These are phyloP conservation scores for Formicarius rufipectus DNA, from an alignment of 2,113 vertebrate species.

Conservation along the genomic window DNA sequence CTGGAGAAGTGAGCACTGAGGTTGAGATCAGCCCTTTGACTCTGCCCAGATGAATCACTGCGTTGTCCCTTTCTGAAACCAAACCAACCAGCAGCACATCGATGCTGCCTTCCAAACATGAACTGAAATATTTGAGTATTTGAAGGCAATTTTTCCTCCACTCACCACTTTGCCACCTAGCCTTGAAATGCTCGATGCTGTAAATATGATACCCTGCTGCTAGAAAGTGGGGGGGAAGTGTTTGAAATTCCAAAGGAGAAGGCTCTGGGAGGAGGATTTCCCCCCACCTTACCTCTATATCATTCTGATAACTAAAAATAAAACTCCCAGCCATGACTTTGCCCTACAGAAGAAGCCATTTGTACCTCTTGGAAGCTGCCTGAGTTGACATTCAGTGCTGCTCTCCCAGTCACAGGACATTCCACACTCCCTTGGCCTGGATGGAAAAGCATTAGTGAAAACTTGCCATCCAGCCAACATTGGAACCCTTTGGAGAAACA, in stretches of 20 bases:
- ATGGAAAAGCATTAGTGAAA: not conserved
- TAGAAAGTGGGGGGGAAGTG: not conserved
- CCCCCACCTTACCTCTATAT: not conserved
- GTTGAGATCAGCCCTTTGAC: conserved; percentile 32
- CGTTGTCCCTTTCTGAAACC: conserved; percentile 17
- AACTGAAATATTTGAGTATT: conserved; percentile 34
- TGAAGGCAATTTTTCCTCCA: conserved; percentile 34
- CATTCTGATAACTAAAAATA: not conserved
- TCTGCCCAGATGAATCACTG: not conserved
- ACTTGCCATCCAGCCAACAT: accelerated
- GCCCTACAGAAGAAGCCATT: not conserved
- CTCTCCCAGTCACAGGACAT: not conserved
- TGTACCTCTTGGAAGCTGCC: not conserved
- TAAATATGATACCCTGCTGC: not conserved
- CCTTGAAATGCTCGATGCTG: conserved; percentile 7
- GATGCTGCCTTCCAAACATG: not conserved
- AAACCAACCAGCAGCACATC: conserved; percentile 18
- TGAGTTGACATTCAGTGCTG: not conserved
- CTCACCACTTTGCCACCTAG: conserved; percentile 28
- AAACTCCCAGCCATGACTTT: not conserved
- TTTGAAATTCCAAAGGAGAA: conserved; percentile 34
- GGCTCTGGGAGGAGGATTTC: not conserved
- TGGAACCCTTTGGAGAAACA: not conserved
- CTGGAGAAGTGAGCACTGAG: not conserved
- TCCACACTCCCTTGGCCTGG: not conserved